Base-by-base conservation (phyloP, 2,113 vertebrate species). In the Pangasianodon gigas region DNA sequence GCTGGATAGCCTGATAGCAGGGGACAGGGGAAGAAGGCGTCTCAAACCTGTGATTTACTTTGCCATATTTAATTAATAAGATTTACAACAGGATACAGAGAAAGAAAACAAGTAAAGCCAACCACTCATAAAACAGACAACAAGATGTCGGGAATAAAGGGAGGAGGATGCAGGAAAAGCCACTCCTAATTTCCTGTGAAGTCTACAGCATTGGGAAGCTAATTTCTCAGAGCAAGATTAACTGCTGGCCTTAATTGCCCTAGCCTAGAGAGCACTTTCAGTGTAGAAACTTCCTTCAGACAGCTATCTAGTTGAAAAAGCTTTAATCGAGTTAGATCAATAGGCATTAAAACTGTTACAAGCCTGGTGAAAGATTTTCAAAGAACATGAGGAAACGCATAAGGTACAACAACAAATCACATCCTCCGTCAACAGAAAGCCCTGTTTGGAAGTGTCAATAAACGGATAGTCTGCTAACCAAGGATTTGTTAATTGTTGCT, bases 21-120 rank as follows among this genome's bases (percentile, higher is more conserved):
- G 46, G 46, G 60, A 79, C 26, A 11, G 77, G 60, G 52, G 11
- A 60, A 54, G 19, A 56, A 21, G 29, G 81, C 84, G 80, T 83
- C 58, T 58, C 13, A 41, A 74, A 71, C 32, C 84, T 52, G 83
- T 92, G 87, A 92, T 92, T 92, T 92, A 92, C 88, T 89, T 69
- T 67, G 69, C 48, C 48, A 87, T 69, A 89, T 90, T 88, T 90
- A 89, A 93, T 92, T 93, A 92, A 93, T 86, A 88, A 85, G 89
- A 93, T 91, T 92, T 90, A 91, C 89, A 84, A 46, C 65, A 26
- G 83, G 84, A 84, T 88, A 71, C 77, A 86, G 88, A 84, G 58
- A 88, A 88, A 74, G 19, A 89, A 91, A 79, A 89, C 88, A 89
- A 85, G 79, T 89, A 51, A 67, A 80, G 90, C 60, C 48, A 60